These are phyloP conservation scores for Pterobdella sp. DNA, from an alignment of 2,888 invertebrate species.

Conservation along the genomic window DNA sequence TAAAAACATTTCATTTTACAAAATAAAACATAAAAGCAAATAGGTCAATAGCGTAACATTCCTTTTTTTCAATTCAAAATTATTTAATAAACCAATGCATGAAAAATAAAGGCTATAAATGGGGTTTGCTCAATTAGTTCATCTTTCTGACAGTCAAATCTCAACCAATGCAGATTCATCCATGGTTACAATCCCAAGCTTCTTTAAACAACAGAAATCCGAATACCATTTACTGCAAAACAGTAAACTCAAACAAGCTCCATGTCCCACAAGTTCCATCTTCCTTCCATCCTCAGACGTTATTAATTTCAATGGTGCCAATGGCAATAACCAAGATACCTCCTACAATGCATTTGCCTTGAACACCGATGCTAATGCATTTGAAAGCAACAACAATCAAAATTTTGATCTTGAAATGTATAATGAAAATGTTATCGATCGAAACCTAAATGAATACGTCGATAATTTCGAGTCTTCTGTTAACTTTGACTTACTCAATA, in stretches of 20 bases:
- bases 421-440: neutral
- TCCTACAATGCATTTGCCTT: neutral
- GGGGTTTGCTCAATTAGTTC: no score
- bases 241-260: neutral
- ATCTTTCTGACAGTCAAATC: no score
- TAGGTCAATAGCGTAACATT: neutral
- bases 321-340: neutral
- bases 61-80: no score
- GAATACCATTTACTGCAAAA: neutral
- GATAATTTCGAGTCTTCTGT: neutral
- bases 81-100: no score
- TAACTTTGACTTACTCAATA: neutral
- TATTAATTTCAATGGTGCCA: neutral
- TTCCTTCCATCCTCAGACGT: neutral
- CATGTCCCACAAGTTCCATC: neutral
- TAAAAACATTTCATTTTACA: neutral
- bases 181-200: neutral
- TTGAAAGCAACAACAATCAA: neutral
- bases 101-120: no score
- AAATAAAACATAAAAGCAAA: no score
- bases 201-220: constrained; percentile 3
- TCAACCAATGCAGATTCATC: neutral
- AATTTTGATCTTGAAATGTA: neutral
- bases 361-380: neutral
- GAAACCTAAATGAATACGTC: constrained; percentile 7